Evolutionary conservation across 1,140 invertebrate genomes (phyloP).

Genomic region (Matsumurasca onukii): DNA sequence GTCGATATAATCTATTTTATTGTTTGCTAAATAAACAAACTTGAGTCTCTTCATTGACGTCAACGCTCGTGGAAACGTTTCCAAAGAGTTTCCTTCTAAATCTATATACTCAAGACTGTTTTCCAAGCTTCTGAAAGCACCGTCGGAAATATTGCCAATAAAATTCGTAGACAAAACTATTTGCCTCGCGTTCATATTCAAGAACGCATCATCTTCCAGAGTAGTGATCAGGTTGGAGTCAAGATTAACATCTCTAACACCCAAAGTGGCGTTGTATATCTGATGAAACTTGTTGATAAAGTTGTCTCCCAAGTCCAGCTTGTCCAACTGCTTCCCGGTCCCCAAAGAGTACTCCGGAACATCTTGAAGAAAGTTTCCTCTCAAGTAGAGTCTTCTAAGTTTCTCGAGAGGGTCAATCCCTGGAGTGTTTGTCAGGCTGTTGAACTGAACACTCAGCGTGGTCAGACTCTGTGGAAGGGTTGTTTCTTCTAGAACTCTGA

Average conservation of each 20-base stretch:
- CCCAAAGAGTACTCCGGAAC: slow-evolving; percentile 63
- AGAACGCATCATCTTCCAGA: slow-evolving; percentile 64
- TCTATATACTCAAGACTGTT: slow-evolving; percentile 79
- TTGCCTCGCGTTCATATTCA: slow-evolving; percentile 65
- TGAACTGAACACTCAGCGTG: slow-evolving; percentile 72
- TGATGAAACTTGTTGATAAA: slow-evolving; percentile 61
- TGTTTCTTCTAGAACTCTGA: slow-evolving; percentile 58
- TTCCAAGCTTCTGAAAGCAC: slow-evolving; percentile 68
- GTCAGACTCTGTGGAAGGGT: slow-evolving; percentile 64
- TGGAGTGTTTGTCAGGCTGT: slow-evolving; percentile 69
- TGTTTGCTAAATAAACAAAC: slow-evolving; percentile 82
- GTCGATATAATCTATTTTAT: slow-evolving; percentile 61
- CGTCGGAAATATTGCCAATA: slow-evolving; percentile 63
- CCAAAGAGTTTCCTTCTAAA: slow-evolving; percentile 76
- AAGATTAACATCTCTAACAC: slow-evolving; percentile 75
- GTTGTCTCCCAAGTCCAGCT: slow-evolving; percentile 85
- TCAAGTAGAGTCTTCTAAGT: slow-evolving; percentile 64
- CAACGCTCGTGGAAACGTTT: slow-evolving; percentile 65
- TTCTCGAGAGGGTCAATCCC: slow-evolving; percentile 45
- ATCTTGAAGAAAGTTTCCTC: slow-evolving; percentile 73
- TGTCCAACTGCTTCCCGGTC: slow-evolving; percentile 66
- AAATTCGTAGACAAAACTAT: slow-evolving; percentile 79
- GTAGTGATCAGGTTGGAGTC: slow-evolving; percentile 71
- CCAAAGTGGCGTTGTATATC: slow-evolving; percentile 66
- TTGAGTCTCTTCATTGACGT: slow-evolving; percentile 62